Conservation (phyloP, 2,888 invertebrate genomes). For the Hydrotaea diabolus region DNA sequence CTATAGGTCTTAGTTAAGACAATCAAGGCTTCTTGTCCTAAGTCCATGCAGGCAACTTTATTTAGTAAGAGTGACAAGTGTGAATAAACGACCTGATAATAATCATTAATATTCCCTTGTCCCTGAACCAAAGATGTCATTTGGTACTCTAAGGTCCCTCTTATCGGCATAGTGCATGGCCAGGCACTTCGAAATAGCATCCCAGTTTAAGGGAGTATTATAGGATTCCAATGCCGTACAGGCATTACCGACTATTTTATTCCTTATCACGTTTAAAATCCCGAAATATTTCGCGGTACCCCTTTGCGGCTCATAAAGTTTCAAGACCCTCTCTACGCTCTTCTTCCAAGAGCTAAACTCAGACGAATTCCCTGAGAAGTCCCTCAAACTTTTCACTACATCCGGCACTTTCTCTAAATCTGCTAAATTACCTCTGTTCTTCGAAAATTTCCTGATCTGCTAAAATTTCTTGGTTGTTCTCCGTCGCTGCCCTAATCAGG, state of each 20-base stretch:
- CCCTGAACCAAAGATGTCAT: no score
- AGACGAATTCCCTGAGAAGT: constrained; percentile 26
- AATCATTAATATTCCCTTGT: no score
- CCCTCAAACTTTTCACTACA: constrained; percentile 27
- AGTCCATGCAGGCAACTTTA: constrained; percentile 2
- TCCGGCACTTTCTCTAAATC: constrained; percentile 45
- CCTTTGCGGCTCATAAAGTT: constrained; percentile 7
- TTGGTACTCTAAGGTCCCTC: constrained; percentile 27
- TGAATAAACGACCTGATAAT: no score
- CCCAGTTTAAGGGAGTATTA: no score
- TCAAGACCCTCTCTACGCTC: constrained; percentile 13
- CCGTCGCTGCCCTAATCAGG: background rate
- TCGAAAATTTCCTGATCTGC: constrained; percentile 10
- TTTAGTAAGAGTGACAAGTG: no score
- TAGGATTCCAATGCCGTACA: no score
- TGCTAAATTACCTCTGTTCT: background rate
- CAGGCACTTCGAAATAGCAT: no score
- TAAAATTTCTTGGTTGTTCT: background rate
- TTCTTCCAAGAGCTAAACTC: constrained; percentile 47
- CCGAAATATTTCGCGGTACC: constrained; percentile 20
- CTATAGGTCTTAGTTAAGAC: constrained; percentile 37
- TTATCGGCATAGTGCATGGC: constrained; percentile 21
- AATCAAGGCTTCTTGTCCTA: background rate
- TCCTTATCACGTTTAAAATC: constrained; percentile 16
- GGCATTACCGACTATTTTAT: no score